These are phyloP conservation scores for Oeneis ivallda DNA, from an alignment of 2,888 invertebrate genomes.

Conservation along the genomic window DNA sequence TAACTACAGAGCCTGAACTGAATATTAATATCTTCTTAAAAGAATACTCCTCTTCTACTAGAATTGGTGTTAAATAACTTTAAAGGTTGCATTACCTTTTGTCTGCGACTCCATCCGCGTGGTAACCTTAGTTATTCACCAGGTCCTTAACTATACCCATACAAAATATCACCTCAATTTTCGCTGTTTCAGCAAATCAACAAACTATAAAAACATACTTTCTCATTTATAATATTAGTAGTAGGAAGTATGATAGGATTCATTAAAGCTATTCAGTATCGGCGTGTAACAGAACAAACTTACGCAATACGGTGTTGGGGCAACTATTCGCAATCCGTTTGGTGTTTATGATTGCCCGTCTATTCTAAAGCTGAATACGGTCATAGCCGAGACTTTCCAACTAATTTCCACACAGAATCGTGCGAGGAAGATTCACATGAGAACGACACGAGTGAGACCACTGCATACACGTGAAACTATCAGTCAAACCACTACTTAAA, in stretches of 20 bases:
- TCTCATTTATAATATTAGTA: too few relatives aligned
- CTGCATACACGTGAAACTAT: conserved; percentile 74
- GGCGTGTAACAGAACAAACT: conserved; percentile 19
- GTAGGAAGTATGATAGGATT: background rate
- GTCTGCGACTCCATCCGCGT: too few relatives aligned
- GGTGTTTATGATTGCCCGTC: conserved; percentile 42
- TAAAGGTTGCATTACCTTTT: too few relatives aligned
- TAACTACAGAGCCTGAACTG: too few relatives aligned
- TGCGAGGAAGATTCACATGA: conserved; percentile 74
- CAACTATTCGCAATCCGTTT: conserved; percentile 30
- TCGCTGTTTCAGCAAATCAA: too few relatives aligned
- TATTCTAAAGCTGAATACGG: conserved; percentile 40
- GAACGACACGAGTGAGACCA: conserved; percentile 56
- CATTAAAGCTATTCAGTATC: background rate
- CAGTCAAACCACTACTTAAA: conserved; percentile 78
- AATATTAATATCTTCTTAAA: too few relatives aligned
- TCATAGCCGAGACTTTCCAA: conserved; percentile 61
- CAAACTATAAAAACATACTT: too few relatives aligned
- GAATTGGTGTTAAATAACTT: too few relatives aligned
- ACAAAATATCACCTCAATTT: too few relatives aligned
- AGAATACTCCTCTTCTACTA: too few relatives aligned
- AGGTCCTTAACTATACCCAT: too few relatives aligned
- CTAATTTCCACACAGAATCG: conserved; percentile 70
- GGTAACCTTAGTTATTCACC: too few relatives aligned
- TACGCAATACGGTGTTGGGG: conserved; percentile 24